Evolutionary conservation across 2,888 invertebrate species (phyloP).

Genomic region (Uloborus plumipes): DNA sequence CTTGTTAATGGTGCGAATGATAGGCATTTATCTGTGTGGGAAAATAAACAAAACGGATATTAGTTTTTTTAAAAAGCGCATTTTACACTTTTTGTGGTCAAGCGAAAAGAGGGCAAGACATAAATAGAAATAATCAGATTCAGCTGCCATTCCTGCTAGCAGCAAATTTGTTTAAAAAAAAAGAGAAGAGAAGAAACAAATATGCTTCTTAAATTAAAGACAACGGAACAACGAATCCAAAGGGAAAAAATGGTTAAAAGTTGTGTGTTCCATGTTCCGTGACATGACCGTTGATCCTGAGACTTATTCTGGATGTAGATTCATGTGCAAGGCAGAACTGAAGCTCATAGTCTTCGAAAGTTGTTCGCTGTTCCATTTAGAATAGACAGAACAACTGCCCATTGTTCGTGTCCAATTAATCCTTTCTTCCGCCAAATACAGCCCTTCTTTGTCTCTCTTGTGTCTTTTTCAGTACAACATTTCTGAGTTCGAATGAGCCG

Average conservation of each 20-base stretch:
- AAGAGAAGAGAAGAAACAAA: too few relatives aligned
- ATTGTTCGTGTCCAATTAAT: conserved; percentile 63
- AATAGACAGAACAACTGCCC: conserved; percentile 26
- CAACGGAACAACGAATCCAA: conserved; percentile 3
- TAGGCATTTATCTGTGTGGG: too few relatives aligned
- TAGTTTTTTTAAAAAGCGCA: too few relatives aligned
- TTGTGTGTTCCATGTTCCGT: conserved; percentile 18
- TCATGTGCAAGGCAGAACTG: neutral
- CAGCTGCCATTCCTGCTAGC: too few relatives aligned
- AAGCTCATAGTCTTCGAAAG: conserved; percentile 27
- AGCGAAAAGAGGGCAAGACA: too few relatives aligned
- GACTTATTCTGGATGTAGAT: neutral
- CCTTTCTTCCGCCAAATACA: conserved; percentile 51
- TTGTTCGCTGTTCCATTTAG: conserved; percentile 47
- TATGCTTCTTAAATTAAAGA: conserved; percentile 17
- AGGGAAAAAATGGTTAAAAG: neutral
- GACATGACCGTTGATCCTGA: conserved; percentile 38
- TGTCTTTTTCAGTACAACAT: too few relatives aligned
- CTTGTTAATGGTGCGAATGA: too few relatives aligned
- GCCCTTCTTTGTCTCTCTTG: conserved; percentile 37
- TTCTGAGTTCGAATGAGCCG: too few relatives aligned
- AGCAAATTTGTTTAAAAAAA: too few relatives aligned
- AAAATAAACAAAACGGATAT: too few relatives aligned
- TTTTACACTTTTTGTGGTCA: too few relatives aligned
- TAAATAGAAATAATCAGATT: too few relatives aligned